These are phyloP conservation scores for Theonella swinhoei DNA, from an alignment of 37 sponge, comb jelly and placozoan genomes.

Conservation along the genomic window DNA sequence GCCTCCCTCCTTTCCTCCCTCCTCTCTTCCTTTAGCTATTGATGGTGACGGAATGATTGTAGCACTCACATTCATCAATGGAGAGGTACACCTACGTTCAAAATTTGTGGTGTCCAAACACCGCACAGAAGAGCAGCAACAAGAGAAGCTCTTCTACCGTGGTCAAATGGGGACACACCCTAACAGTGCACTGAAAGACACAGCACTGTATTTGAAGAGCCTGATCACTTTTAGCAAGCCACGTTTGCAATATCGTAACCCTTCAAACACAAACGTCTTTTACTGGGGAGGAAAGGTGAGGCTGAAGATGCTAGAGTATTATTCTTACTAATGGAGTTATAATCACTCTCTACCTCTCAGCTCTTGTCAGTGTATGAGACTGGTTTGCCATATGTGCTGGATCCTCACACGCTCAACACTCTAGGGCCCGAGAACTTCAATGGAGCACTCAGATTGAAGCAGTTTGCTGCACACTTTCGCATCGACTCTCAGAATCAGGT, in stretches of 20 bases:
- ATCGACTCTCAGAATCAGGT: constrained; percentile 73
- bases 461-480: constrained; percentile 87
- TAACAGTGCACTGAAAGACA: constrained; percentile 59
- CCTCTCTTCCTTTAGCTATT: constrained; percentile 56
- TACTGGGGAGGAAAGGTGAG: constrained; percentile 92
- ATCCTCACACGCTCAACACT: constrained; percentile 80
- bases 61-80: constrained; percentile 79
- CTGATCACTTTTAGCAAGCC: constrained; percentile 48
- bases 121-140: constrained; percentile 63
- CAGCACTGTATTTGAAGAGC: constrained; percentile 39
- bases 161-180: constrained; percentile 88
- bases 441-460: constrained; percentile 54
- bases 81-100: constrained; percentile 74
- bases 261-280: constrained; percentile 92
- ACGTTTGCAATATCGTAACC: constrained; percentile 74
- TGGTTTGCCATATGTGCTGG: constrained; percentile 75
- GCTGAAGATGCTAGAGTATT: neutral
- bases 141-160: constrained; percentile 62
- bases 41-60: constrained; percentile 97
- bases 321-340: neutral
- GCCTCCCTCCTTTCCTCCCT: neutral
- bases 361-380: constrained; percentile 85
- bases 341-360: constrained; percentile 15
- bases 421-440: constrained; percentile 73
- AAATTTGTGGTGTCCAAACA: constrained; percentile 76